A percentile compares a stretch with the other conserved stretches of the same genome.
These are phyloP conservation scores for Thymelicus lineola DNA, from an alignment of 2,888 invertebrate genomes.

Conservation along the genomic window DNA sequence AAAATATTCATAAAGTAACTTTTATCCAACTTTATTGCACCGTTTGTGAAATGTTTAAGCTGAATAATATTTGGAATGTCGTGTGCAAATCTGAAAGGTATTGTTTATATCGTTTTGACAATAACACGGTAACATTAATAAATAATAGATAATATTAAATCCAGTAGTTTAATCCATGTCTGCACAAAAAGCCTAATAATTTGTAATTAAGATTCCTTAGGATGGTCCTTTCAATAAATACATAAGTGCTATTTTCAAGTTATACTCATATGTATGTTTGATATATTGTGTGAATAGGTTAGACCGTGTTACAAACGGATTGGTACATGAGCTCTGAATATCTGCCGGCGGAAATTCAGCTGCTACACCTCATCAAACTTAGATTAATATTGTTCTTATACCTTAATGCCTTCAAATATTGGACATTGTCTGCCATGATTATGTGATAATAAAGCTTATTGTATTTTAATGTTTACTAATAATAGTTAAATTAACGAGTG, in stretches of 20 bases:
- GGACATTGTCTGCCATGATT: conserved; percentile 56
- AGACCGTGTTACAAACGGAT: background rate
- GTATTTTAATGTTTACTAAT: conserved; percentile 35
- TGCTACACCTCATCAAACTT: background rate
- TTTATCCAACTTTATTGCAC: background rate
- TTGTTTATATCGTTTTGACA: conserved; percentile 23
- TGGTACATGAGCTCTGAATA: background rate
- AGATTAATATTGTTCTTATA: conserved; percentile 20
- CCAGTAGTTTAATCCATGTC: background rate
- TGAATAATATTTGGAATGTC: background rate
- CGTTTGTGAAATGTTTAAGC: background rate
- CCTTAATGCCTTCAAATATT: conserved; percentile 34
- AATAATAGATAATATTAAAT: conserved; percentile 6
- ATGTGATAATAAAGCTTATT: conserved; percentile 62
- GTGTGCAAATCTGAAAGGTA: background rate
- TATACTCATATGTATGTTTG: conserved; percentile 1
- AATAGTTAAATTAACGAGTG: conserved; percentile 26
- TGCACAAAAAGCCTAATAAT: conserved; percentile 31
- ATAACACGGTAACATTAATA: conserved; percentile 18
- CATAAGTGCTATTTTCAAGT: conserved; percentile 17
- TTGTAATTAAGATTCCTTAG: conserved; percentile 8
- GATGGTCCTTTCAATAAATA: background rate
- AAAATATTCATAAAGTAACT: background rate
- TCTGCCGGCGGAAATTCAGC: conserved; percentile 8
- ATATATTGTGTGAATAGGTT: background rate